phyloP scores from a whole-genome alignment of 2,888 invertebrate species.

The Nomada fabriciana region DNA sequence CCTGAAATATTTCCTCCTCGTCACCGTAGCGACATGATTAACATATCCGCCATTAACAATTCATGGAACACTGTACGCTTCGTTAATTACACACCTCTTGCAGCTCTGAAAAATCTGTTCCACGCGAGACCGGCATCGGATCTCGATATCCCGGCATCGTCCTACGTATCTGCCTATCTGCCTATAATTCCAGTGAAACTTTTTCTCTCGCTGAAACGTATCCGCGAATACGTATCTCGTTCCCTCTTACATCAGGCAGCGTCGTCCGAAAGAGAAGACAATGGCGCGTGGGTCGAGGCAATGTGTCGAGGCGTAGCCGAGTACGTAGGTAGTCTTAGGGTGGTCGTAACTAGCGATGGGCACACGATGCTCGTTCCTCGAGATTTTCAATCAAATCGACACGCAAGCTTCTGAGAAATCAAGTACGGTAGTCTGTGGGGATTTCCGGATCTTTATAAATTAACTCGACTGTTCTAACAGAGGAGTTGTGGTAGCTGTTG shows the following conservation, averaged over 20 bases:
- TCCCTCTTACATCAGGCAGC: constrained; percentile 67
- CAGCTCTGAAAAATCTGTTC: constrained; percentile 15
- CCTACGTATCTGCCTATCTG: constrained; percentile 71
- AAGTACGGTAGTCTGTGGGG: too few species aligned
- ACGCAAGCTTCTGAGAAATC: background rate
- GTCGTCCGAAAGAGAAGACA: constrained; percentile 79
- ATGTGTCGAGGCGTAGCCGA: constrained; percentile 78
- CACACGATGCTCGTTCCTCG: constrained; percentile 30
- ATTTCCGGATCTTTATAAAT: too few species aligned
- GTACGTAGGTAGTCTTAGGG: constrained; percentile 70
- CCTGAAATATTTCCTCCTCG: background rate
- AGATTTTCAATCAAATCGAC: constrained; percentile 41
- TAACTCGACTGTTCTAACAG: too few species aligned
- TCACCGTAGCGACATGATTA: background rate
- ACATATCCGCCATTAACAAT: constrained; percentile 6
- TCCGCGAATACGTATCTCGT: constrained; percentile 63
- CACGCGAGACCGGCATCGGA: constrained; percentile 23
- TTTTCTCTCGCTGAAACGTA: constrained; percentile 66
- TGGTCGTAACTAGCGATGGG: constrained; percentile 61
- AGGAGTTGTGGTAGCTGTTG: too few species aligned
- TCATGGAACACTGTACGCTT: background rate
- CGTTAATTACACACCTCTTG: constrained; percentile 38
- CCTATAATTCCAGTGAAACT: constrained; percentile 67
- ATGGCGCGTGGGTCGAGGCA: constrained; percentile 83
- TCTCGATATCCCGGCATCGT: constrained; percentile 58